Base-by-base conservation (phyloP, 1,140 invertebrate genomes). In the Chrysopa pallens region DNA sequence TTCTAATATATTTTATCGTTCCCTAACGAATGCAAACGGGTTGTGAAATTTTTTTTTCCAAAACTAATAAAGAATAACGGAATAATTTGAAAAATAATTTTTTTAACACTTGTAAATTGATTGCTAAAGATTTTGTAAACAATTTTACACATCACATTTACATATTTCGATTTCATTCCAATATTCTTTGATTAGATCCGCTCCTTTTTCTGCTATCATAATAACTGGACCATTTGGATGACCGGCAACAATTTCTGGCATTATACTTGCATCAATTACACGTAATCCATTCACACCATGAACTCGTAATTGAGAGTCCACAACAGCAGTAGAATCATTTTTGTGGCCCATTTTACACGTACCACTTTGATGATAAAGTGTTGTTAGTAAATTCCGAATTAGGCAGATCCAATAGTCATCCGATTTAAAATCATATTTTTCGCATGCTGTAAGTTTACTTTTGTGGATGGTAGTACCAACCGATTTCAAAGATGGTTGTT, bases 101-200 rank as follows among this genome's bases (percentile, higher is more conserved):
- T n/a, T n/a, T n/a, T n/a, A n/a, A n/a, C n/a, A n/a, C n/a, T n/a
- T n/a, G n/a, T n/a, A n/a, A n/a, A n/a, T n/a, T n/a, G n/a, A n/a
- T n/a, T n/a, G n/a, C n/a, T n/a, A n/a, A n/a, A n/a, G n/a, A n/a
- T n/a, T n/a, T n/a, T n/a, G n/a, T n/a, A n/a, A n/a, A n/a, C n/a
- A n/a, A n/a, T n/a, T n/a, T n/a, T n/a, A n/a, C n/a, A n/a, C n/a
- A n/a, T n/a, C n/a, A n/a, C n/a, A n/a, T n/a, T n/a, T n/a, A n/a
- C n/a, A n/a, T n/a, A n/a, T n/a, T n/a, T n/a, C n/a, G n/a, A n/a
- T n/a, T n/a, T n/a, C n/a, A n/a, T n/a, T n/a, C 76, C 76, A 83
- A 53, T 83, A 80, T 52, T 82, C 69, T 53, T 84, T 84, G 39
- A 87, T 84, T 65, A 86, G 72, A 49, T 86, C 82, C 4, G 79